Base-by-base conservation (phyloP, 2,113 vertebrate genomes). In the Sceloporus tristichus region DNA sequence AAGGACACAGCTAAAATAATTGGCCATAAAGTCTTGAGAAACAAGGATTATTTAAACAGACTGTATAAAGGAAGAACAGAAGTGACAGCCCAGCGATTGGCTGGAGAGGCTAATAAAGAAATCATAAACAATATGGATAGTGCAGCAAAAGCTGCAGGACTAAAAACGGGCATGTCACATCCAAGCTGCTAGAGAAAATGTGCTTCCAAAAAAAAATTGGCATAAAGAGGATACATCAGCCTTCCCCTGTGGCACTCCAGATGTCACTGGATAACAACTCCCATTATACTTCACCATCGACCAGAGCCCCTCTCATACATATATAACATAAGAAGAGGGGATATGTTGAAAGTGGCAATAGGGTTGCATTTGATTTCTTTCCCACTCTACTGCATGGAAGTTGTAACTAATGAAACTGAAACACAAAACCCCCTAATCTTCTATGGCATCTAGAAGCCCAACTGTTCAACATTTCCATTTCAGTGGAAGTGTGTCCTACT, bases 141-240 rank as follows among this genome's bases (percentile, higher is more conserved):
- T 85, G 53, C 0, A 86, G n/a, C 4, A 79, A 19, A 85, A 2
- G 3, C 1, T 73, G 19, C 91, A 87, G 53, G 29, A 83, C 87
- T 81, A 82, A 90, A 84, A 92, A 18, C 70, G 53, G 42, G 71
- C 11, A 87, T 16, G 21, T 62, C 2, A 68, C 84, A 71, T 9
- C 1, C 68, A 23, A 84, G 38, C 86, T 88, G 18, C 9, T 90
- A 19, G 1, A 85, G 42, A 91, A 91, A 91, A 53, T 2, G 76
- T 1, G 0, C 2, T 66, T 3, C 65, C 21, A 90, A 81, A 76
- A 21, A 4, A 86, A 27, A 82, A 86, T 87, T 53, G 85, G 7
- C 84, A 89, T 23, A 71, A 11, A 71, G 25, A 71, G 27, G 25
- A 1, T 25, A 85, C 0, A 0, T 13, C 0, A 0, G 70, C 38